Evolutionary conservation across 2,797 vertebrate genomes (phyloP).

Genomic region (Danio choprae): DNA sequence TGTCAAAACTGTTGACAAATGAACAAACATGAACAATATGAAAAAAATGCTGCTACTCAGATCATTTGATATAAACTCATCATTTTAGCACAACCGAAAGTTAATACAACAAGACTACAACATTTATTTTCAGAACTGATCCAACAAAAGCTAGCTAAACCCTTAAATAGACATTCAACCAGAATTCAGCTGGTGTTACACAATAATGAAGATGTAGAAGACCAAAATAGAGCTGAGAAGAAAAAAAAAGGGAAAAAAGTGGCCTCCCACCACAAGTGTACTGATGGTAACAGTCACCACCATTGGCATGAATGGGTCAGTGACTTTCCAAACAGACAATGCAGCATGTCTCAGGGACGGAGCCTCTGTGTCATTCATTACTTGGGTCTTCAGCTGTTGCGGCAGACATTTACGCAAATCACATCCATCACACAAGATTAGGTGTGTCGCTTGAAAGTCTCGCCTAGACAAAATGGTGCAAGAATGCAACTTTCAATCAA

Average conservation of each 20-base stretch:
- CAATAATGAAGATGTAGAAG: slow-evolving; percentile 3
- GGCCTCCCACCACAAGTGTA: slow-evolving; percentile 34
- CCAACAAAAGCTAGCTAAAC: slow-evolving; percentile 17
- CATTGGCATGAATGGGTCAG: slow-evolving; percentile 54
- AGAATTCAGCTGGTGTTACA: not conserved
- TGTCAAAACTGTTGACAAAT: not conserved
- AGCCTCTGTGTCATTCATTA: slow-evolving; percentile 49
- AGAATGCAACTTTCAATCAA: not conserved
- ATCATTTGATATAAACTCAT: not conserved
- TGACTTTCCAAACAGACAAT: slow-evolving; percentile 58
- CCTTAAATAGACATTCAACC: slow-evolving; percentile 1
- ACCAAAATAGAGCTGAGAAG: not conserved
- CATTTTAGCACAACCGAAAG: slow-evolving; percentile 26
- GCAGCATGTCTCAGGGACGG: slow-evolving; percentile 47
- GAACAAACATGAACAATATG: not conserved
- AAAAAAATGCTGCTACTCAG: not conserved
- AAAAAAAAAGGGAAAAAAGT: slow-evolving; percentile 10
- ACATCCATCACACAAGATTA: slow-evolving; percentile 24
- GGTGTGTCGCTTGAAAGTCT: not conserved
- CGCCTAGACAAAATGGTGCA: not conserved
- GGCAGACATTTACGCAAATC: slow-evolving; percentile 43
- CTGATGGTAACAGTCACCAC: slow-evolving; percentile 55
- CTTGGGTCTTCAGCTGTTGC: slow-evolving; percentile 44
- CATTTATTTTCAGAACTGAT: slow-evolving; percentile 16
- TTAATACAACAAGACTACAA: slow-evolving; percentile 33